phyloP scores from a whole-genome alignment of 1,140 invertebrate genomes.

The Saccostrea glomerata region DNA sequence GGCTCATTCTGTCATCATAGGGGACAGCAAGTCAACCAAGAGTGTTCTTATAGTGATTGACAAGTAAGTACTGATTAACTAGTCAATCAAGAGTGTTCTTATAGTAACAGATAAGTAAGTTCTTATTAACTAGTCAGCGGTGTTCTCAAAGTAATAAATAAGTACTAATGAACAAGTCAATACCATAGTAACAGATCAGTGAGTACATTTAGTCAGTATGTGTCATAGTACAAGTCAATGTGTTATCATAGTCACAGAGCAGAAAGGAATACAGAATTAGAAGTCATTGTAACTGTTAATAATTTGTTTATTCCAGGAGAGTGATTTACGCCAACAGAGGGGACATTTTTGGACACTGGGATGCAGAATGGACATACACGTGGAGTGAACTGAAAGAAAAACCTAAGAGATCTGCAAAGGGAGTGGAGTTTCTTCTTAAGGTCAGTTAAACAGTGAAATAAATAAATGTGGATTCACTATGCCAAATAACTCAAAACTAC shows the following conservation, averaged over 20 bases:
- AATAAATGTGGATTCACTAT: not conserved
- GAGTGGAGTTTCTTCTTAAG: conserved; percentile 76
- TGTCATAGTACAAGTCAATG: too few species aligned
- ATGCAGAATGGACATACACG: conserved; percentile 74
- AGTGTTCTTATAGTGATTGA: not conserved
- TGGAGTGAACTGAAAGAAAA: conserved; percentile 76
- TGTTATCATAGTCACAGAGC: too few species aligned
- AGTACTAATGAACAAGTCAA: too few species aligned
- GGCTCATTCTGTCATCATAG: conserved; percentile 84
- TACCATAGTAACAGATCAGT: not conserved
- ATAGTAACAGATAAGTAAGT: not conserved
- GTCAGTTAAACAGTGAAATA: conserved; percentile 60
- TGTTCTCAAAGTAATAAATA: too few species aligned
- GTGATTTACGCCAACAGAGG: conserved; percentile 78
- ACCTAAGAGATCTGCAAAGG: conserved; percentile 71
- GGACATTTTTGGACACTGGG: conserved; percentile 80
- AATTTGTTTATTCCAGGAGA: conserved; percentile 69
- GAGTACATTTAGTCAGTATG: not conserved
- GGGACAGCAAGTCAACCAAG: too few species aligned
- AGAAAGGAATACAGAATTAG: too few species aligned
- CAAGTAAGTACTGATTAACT: conserved; percentile 64
- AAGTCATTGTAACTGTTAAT: too few species aligned
- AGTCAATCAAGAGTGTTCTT: conserved; percentile 74
- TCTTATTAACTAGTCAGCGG: not conserved
- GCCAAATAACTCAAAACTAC: too few species aligned